Evolutionary conservation across 2,888 invertebrate genomes (phyloP), one percentile per base, ranked within the genome.

Genomic region (Endotricha flammealis): DNA sequence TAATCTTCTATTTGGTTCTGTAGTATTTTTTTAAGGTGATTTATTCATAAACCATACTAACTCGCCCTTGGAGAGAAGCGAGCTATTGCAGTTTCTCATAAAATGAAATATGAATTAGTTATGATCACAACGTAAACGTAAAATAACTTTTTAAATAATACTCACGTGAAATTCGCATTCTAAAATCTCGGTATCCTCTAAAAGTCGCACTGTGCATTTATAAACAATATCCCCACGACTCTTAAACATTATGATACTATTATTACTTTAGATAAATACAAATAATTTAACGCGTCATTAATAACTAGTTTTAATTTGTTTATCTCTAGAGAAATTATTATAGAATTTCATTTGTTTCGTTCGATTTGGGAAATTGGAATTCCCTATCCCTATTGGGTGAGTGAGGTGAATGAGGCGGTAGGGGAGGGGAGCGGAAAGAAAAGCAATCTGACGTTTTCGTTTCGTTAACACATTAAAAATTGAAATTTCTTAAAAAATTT

Each of bases 171-270:
- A 96, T 90, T 96, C 96, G 78, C 95, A 95, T 88, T 96, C 95
- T 68, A 96, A 88, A 65, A 96, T 93, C 88, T 96, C 96, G 53
- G 94, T 92, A 87, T 96, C 96, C 83, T 96, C 96, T 64, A 96
- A 88, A 50, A 96, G 89, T 64, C 96, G 90, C 60, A 97, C 93
- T 58, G 95, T 95, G 78, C 95, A 94, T 89, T 94, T 94, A 87
- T 92, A 92, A 81, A 92, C 91, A 83, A 92, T 89, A 88, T 94
- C 94, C 82, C 91, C 92, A 85, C 92, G 92, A 69, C 89, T 89
- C 70, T 82, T 88, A 57, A 90, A 89, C 90, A 90, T 90, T 49
- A 63, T 85, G 64, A 13, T 42, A 28, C 9, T 28, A 29, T 29
- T 31, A 25, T 32, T 31, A 9, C 9, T 31, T 9, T 16, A 13